A percentile compares a stretch with the other conserved stretches of the same genome.
Conservation (phyloP, 2,113 vertebrate genomes). For the Pica pica region DNA sequence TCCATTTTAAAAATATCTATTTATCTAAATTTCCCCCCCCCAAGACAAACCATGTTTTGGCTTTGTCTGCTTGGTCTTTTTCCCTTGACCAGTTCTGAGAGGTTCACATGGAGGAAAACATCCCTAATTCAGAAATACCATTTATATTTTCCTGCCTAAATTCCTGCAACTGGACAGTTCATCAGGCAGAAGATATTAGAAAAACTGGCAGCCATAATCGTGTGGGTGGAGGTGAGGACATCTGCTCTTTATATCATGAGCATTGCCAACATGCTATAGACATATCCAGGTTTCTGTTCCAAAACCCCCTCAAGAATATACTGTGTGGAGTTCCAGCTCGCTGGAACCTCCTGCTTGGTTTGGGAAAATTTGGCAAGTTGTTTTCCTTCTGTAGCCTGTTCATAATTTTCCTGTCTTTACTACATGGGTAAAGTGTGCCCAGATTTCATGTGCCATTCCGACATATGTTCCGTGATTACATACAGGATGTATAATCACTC, state of each 20-base stretch:
- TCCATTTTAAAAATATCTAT: background rate
- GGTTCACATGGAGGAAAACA: background rate
- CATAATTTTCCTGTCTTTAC: conserved; percentile 51
- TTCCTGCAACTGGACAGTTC: conserved; percentile 56
- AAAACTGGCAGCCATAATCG: conserved; percentile 55
- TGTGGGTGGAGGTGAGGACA: conserved; percentile 66
- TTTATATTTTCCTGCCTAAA: conserved; percentile 35
- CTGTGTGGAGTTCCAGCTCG: conserved; percentile 25
- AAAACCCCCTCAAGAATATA: conserved; percentile 64
- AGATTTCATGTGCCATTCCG: conserved; percentile 51
- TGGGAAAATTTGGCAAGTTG: conserved; percentile 40
- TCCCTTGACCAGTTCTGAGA: background rate
- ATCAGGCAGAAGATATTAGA: conserved; percentile 65
- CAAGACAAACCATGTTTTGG: background rate
- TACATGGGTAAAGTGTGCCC: conserved; percentile 53
- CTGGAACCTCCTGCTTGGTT: conserved; percentile 63
- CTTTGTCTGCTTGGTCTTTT: background rate
- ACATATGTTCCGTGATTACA: conserved; percentile 58
- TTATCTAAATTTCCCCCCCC: background rate
- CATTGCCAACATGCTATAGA: conserved; percentile 52
- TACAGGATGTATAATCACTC: conserved; percentile 60
- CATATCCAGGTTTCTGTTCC: conserved; percentile 59
- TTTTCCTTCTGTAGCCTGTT: conserved; percentile 47
- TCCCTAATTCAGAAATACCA: background rate
- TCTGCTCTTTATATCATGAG: conserved; percentile 61